Evolutionary conservation across 1,140 invertebrate genomes (phyloP), one percentile per base, ranked within the genome.

Genomic region (Diachasma alloeum): DNA sequence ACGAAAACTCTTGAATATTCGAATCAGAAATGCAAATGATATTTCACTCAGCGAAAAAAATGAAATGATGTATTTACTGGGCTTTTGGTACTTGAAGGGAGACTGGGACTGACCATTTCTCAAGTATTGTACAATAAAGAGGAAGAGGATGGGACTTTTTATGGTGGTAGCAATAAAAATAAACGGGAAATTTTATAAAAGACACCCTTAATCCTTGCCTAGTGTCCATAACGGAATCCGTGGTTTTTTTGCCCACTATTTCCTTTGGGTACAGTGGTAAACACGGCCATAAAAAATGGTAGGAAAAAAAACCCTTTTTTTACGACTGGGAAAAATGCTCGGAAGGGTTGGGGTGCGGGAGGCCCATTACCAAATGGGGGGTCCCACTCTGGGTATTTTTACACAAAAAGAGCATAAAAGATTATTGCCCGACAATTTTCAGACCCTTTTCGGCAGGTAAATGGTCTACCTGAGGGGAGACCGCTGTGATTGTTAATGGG

Each of bases 181-280:
- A 31, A 70, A 26, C 68, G 69, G 37, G 22, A 48, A 46, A 46
- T 67, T 31, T 24, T 44, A 26, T n/a, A 71, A 69, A 77, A 69
- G 19, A 56, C 72, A 78, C 53, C 53, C 53, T 80, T 78, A 83
- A 84, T 72, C 82, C 81, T 83, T 83, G 66, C 83, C 82, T 83
- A 82, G 75, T 81, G 79, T 84, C 76, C 80, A 31, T 83, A 82
- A 83, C 80, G 82, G 82, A 80, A 81, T 82, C 78, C 73, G 80
- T 42, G 79, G 82, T 81, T 83, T 84, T 83, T 79, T 81, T 78
- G 68, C 48, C 75, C 74, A 78, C 46, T 63, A 22, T 78, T 77
- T 77, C 78, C 37, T 44, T 66, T 72, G 42, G 31, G 53, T 22
- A 74, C 79, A 46, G 68, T 78, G 39, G 69, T 22, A 72, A 77